phyloP scores from a whole-genome alignment of 2,113 vertebrate species.

The Lichenostomus cassidix region DNA sequence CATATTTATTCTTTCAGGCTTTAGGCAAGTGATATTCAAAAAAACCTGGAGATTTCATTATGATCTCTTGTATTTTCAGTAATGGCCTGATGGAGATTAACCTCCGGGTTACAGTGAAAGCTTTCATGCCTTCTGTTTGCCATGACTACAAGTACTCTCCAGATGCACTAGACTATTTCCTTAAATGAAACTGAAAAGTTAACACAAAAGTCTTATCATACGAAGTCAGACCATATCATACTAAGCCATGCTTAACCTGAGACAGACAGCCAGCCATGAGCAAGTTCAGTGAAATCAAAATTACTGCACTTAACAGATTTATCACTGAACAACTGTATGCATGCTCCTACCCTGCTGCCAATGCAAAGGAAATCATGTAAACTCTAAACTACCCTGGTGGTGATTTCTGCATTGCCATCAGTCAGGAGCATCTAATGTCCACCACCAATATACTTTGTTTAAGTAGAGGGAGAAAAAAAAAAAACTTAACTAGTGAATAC shows the following conservation, averaged over 20 bases:
- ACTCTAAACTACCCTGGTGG: background rate
- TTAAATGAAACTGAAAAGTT: background rate
- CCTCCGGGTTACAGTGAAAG: background rate
- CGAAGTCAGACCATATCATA: background rate
- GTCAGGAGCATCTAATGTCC: background rate
- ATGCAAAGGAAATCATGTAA: background rate
- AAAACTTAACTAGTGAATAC: background rate
- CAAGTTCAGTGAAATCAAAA: background rate
- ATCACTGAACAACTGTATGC: background rate
- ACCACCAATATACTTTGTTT: background rate
- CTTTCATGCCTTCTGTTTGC: background rate
- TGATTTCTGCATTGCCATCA: background rate
- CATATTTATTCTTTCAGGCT: background rate
- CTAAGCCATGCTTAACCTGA: background rate
- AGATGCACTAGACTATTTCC: background rate
- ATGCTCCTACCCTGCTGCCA: background rate
- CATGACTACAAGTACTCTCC: background rate
- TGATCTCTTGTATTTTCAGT: background rate
- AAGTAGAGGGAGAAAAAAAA: background rate
- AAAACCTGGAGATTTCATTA: slow-evolving; percentile 22
- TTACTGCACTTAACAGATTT: background rate
- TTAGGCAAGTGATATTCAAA: slow-evolving; percentile 6
- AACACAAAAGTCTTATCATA: background rate
- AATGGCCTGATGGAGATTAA: slow-evolving; percentile 30
- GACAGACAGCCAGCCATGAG: background rate